Evolutionary conservation across 2,797 vertebrate genomes (phyloP).

Genomic region (Fistularia commersonii): DNA sequence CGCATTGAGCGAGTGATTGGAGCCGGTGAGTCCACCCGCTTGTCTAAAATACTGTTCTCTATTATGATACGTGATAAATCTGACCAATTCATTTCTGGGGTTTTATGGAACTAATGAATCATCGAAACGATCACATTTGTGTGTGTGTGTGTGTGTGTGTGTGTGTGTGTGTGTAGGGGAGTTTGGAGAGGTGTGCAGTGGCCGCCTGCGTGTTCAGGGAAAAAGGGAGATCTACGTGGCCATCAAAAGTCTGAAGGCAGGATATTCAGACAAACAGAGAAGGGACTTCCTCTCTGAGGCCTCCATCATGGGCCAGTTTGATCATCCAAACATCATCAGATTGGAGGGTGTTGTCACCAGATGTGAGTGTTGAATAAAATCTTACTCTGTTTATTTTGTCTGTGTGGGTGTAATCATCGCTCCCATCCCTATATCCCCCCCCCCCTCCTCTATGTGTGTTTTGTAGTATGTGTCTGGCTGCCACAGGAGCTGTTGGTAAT

Average conservation of each 20-base stretch:
- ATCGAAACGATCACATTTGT: no score
- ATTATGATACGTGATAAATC: no score
- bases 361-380: conserved; percentile 65
- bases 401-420: background rate
- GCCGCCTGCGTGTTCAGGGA: conserved; percentile 68
- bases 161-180: conserved; percentile 48
- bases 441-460: background rate
- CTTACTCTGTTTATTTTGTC: background rate
- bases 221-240: conserved; percentile 80
- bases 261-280: conserved; percentile 79
- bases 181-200: conserved; percentile 75
- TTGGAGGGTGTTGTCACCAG: conserved; percentile 80
- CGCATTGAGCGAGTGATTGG: conserved; percentile 81
- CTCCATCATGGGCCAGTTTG: conserved; percentile 82
- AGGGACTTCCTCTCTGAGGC: conserved; percentile 79
- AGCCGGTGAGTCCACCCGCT: conserved; percentile 67
- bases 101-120: no score
- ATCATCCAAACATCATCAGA: conserved; percentile 81
- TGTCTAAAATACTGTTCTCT: no score
- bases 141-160: no score
- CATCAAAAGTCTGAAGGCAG: conserved; percentile 80
- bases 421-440: background rate
- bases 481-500: conserved; percentile 25
- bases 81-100: no score
- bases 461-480: background rate